phyloP scores from a whole-genome alignment of 2,113 vertebrate species.

The Corythaeola cristata region DNA sequence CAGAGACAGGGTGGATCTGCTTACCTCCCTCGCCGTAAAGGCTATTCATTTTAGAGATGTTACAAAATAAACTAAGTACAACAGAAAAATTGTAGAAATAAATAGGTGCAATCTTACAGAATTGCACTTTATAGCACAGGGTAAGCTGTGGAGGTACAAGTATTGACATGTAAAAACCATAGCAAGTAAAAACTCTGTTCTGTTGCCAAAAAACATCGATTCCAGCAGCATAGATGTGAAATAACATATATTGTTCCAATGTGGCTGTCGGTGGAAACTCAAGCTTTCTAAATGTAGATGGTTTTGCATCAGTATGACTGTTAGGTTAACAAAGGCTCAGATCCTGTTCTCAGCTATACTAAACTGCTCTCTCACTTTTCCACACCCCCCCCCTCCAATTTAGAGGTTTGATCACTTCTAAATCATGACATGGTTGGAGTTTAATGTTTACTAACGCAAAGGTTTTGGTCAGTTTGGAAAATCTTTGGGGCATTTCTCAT shows the following conservation, averaged over 20 bases:
- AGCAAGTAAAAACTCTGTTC: background rate
- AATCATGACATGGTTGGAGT: background rate
- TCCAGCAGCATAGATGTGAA: background rate
- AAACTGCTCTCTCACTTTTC: background rate
- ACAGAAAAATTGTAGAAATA: background rate
- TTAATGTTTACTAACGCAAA: background rate
- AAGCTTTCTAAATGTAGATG: background rate
- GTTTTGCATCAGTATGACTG: background rate
- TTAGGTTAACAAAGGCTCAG: background rate
- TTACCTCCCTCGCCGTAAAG: background rate
- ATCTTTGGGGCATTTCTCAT: slow-evolving; percentile 38
- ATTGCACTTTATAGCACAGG: background rate
- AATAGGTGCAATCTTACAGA: background rate
- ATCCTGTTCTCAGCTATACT: background rate
- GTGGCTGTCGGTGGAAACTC: background rate
- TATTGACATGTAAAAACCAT: background rate
- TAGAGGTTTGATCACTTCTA: slow-evolving; percentile 25
- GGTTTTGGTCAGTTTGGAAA: background rate
- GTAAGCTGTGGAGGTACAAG: background rate
- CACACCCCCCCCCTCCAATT: background rate
- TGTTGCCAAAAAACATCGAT: background rate
- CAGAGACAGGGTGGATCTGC: background rate
- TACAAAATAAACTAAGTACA: background rate
- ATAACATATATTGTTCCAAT: background rate
- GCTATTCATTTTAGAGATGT: background rate